Percentiles rank a stretch among this genome's conserved stretches.
These are phyloP conservation scores for Sinocyclocheilus maitianheensis DNA, from an alignment of 2,113 vertebrate genomes.

Conservation along the genomic window DNA sequence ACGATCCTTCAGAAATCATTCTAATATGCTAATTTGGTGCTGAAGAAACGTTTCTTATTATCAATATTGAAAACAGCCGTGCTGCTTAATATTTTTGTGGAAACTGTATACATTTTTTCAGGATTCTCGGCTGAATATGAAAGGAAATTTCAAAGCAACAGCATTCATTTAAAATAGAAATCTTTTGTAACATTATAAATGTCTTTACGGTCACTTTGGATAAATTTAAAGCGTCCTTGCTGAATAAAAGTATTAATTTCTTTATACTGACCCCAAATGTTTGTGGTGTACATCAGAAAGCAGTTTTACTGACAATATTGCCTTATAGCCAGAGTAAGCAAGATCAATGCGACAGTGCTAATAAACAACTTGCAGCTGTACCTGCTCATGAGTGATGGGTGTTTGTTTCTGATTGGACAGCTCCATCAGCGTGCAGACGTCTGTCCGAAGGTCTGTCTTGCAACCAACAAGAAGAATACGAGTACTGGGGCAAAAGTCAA, in stretches of 20 bases:
- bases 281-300: neutral
- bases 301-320: no score
- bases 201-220: no score
- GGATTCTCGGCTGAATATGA: no score
- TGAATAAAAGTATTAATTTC: neutral
- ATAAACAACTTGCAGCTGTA: conserved; percentile 50
- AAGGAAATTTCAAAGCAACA: no score
- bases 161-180: no score
- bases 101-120: no score
- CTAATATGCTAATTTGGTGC: neutral
- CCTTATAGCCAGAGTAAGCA: neutral
- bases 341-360: neutral
- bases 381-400: conserved; percentile 94
- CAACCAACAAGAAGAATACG: conserved; percentile 92
- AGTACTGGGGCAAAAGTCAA: conserved; percentile 91
- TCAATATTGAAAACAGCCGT: no score
- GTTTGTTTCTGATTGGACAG: conserved; percentile 93
- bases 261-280: neutral
- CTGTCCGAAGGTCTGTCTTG: conserved; percentile 91
- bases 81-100: no score
- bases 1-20: neutral
- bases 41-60: neutral
- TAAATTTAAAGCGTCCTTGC: neutral
- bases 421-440: conserved; percentile 94
- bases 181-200: no score